Base-by-base conservation (phyloP, 2,113 vertebrate species). In the Oncorhynchus clarkii region DNA sequence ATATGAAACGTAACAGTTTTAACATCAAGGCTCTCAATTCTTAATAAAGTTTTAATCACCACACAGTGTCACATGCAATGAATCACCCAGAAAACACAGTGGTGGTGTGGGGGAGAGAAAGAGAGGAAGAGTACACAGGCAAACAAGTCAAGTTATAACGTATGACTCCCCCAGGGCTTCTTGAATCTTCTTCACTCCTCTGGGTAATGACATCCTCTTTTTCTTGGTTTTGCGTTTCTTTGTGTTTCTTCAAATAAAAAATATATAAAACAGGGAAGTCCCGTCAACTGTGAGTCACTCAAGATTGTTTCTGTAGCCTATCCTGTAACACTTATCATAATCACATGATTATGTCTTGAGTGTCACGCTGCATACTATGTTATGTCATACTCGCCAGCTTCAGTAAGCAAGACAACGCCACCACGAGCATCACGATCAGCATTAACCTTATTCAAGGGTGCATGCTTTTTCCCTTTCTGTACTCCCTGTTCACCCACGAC, bases 221-320 rank as follows among this genome's bases (percentile, higher is more conserved):
- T 62, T 75, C 8, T 51, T 60, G 29, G 51, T 45, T 20, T 31
- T 77, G 39, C 60, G 62, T 48, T 77, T 77, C 39, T 51, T 70
- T 77, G 26, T 27, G 70, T 48, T 72, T 77, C 39, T 51, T 70
- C 70, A 77, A 34, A 68, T 77, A 59, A 13, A 48, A 31, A 29
- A 34, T 9, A 39, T 29, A 73, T 24, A 22, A 29, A 20, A 60
- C n/a, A 60, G n/a, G 59, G 59, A 9, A 14, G 59, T 60, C 59
- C n/a, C 3, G 57, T 60, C 57, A 60, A 8, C n/a, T n/a, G 34
- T 39, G 59, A 60, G 18, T 60, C 16, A n/a, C 59, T n/a, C 59
- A 60, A 22, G 18, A n/a, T 1, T 51, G 12, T 14, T 14, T 4
- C 59, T 60, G 18, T 60, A 60, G 18, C 12, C n/a, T 60, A 20